A percentile compares a stretch with the other conserved stretches of the same genome.
phyloP scores from a whole-genome alignment of 2,113 vertebrate species.

The Cryptomyrus ogoouensis region DNA sequence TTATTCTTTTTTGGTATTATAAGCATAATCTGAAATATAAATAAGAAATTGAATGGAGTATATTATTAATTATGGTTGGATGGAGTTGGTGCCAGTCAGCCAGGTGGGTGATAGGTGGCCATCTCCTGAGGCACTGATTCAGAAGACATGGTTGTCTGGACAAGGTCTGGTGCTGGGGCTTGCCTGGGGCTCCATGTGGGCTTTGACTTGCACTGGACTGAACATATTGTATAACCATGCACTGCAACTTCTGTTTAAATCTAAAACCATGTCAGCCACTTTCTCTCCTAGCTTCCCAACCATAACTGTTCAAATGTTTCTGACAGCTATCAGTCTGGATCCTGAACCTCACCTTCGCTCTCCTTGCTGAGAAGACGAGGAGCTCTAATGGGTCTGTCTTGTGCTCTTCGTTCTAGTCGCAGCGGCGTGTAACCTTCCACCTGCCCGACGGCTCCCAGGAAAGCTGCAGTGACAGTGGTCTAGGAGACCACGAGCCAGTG shows the following conservation, averaged over 20 bases:
- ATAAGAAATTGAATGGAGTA: background rate
- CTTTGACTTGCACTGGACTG: background rate
- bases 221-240: background rate
- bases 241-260: background rate
- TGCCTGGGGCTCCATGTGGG: background rate
- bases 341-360: background rate
- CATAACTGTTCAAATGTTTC: background rate
- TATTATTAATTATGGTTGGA: background rate
- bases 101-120: background rate
- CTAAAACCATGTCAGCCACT: background rate
- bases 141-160: background rate
- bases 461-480: conserved; percentile 99
- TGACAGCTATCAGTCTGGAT: background rate
- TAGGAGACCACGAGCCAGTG: conserved; percentile 96
- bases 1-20: background rate
- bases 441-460: conserved; percentile 98
- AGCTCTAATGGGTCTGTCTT: conserved; percentile 82
- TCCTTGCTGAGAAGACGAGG: conserved; percentile 30
- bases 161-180: background rate
- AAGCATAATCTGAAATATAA: background rate
- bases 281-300: background rate
- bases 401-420: conserved; percentile 91
- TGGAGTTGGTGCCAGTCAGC: background rate
- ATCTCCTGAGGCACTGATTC: background rate
- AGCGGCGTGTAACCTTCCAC: conserved; percentile 98